Conservation (phyloP, 2,113 vertebrate genomes). For the Sceloporus tristichus region DNA sequence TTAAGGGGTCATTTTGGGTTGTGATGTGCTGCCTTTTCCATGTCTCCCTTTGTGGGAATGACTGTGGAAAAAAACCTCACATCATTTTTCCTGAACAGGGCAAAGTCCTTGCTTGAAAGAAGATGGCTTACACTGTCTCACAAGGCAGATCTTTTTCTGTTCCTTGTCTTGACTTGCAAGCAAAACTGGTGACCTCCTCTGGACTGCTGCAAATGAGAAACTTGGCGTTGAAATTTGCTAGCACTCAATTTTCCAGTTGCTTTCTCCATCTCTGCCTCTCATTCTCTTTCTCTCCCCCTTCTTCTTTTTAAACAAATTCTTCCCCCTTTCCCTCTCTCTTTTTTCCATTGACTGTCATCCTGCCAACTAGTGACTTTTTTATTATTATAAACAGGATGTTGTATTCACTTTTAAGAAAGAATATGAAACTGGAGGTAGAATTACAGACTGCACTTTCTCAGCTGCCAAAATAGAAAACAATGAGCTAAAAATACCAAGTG, state of each 20-base stretch:
- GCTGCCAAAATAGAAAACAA: conserved; percentile 86
- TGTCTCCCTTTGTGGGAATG: conserved; percentile 69
- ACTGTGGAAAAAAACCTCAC: conserved; percentile 67
- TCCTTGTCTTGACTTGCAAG: conserved; percentile 75
- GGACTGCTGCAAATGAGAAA: conserved; percentile 84
- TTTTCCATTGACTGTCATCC: conserved; percentile 76
- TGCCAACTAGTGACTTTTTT: conserved; percentile 87
- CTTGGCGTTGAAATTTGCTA: conserved; percentile 85
- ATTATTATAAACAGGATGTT: conserved; percentile 88
- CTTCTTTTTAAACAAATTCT: neutral
- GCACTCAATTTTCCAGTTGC: conserved; percentile 86
- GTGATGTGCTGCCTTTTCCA: conserved; percentile 65
- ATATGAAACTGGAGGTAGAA: conserved; percentile 85
- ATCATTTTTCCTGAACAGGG: conserved; percentile 65
- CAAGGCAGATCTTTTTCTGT: conserved; percentile 75
- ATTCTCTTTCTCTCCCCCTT: too few species aligned
- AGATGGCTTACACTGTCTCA: conserved; percentile 69
- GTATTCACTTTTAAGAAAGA: conserved; percentile 87
- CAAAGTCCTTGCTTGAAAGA: conserved; percentile 55
- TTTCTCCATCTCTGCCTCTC: conserved; percentile 10
- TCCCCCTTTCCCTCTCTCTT: neutral
- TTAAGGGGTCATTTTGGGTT: conserved; percentile 57
- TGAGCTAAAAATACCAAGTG: conserved; percentile 83
- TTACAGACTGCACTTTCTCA: conserved; percentile 81
- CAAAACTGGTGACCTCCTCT: conserved; percentile 79